Percentiles rank a stretch among this genome's conserved stretches.
Evolutionary conservation across 2,797 vertebrate genomes (phyloP).

Genomic region (Setipinna tenuifilis): DNA sequence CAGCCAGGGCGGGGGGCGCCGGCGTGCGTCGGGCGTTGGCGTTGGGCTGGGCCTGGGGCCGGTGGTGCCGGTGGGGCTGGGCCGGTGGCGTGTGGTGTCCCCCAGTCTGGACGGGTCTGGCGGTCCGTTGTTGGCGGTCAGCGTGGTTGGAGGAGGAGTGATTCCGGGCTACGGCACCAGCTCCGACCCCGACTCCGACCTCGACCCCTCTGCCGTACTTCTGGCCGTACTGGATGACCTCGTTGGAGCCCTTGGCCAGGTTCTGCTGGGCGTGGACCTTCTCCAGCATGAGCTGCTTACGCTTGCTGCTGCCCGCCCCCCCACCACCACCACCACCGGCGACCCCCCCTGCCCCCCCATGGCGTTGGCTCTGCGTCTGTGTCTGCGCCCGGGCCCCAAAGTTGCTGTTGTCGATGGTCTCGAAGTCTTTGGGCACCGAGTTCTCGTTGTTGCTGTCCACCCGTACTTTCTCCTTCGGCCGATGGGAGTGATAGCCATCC

Average conservation of each 20-base stretch:
- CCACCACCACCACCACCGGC: background rate
- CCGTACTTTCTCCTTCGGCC: constrained; percentile 92
- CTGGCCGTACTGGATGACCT: constrained; percentile 73
- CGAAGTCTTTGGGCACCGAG: constrained; percentile 97
- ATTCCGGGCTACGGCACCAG: constrained; percentile 40
- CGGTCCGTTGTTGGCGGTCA: constrained; percentile 17
- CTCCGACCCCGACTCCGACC: background rate
- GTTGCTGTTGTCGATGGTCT: constrained; percentile 97
- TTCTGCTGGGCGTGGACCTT: constrained; percentile 79
- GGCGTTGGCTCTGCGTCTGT: constrained; percentile 77
- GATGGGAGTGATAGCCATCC: constrained; percentile 94
- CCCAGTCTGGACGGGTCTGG: constrained; percentile 26
- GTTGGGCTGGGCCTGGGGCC: constrained; percentile 60
- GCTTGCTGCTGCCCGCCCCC: constrained; percentile 61
- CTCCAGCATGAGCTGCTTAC: constrained; percentile 81
- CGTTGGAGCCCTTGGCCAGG: constrained; percentile 78
- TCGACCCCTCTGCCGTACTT: constrained; percentile 24
- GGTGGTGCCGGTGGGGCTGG: constrained; percentile 63
- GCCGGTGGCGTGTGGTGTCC: constrained; percentile 48
- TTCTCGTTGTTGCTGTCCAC: constrained; percentile 99
- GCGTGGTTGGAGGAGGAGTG: constrained; percentile 53
- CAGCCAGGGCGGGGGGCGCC: constrained; percentile 69
- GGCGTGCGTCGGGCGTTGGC: constrained; percentile 64
- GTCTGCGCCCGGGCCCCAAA: constrained; percentile 89
- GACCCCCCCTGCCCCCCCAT: background rate